Conservation (phyloP, 23 tunicate species). For the Ciona savignyi region DNA sequence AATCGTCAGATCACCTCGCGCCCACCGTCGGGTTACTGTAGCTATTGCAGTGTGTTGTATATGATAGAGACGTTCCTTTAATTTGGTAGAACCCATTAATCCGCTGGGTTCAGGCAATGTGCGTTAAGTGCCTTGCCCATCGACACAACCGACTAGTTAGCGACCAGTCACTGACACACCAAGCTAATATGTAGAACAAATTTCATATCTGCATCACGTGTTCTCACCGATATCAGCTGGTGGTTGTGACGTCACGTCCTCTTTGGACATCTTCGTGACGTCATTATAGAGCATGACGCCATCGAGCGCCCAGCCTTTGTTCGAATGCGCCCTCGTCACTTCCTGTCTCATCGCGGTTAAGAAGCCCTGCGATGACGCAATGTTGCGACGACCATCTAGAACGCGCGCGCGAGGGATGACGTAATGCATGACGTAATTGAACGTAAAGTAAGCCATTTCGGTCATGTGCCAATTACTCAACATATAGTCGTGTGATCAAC, state of each 20-base stretch:
- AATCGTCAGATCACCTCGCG: too few relatives aligned
- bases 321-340: slow-evolving; percentile 82
- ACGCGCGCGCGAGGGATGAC: not conserved
- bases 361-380: slow-evolving; percentile 37
- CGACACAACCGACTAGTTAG: too few relatives aligned
- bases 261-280: slow-evolving; percentile 64
- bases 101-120: too few relatives aligned
- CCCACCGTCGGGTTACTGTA: too few relatives aligned
- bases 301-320: slow-evolving; percentile 89
- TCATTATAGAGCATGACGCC: slow-evolving; percentile 73
- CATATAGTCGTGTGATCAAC: too few relatives aligned
- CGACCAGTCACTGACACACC: too few relatives aligned
- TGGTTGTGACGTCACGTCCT: slow-evolving; percentile 66
- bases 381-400: not conserved
- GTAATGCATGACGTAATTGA: not conserved
- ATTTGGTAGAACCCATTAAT: too few relatives aligned
- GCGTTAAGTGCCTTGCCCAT: too few relatives aligned
- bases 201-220: not conserved
- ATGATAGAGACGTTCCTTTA: too few relatives aligned
- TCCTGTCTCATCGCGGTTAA: slow-evolving; percentile 90
- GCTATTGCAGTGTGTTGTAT: too few relatives aligned
- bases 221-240: slow-evolving; percentile 58
- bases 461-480: not conserved
- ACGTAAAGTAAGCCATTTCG: not conserved
- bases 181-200: too few relatives aligned